Percentiles rank a stretch among this genome's conserved stretches.
Conservation (phyloP, 2,113 vertebrate species). For the Mungos mungo region DNA sequence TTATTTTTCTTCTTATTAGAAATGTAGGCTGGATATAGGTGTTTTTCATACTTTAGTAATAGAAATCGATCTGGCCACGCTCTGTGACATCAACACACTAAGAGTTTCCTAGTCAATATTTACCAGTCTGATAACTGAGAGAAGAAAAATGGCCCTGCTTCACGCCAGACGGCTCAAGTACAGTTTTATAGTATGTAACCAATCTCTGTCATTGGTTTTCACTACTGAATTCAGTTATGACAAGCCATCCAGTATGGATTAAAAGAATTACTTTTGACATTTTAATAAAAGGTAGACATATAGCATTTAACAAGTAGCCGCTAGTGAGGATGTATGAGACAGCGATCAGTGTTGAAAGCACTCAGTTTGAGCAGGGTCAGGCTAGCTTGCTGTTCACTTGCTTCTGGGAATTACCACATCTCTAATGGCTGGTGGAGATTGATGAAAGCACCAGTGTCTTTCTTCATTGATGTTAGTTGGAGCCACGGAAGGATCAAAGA, state of each 20-base stretch:
- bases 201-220: conserved; percentile 50
- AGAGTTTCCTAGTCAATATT: conserved; percentile 56
- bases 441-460: neutral
- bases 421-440: neutral
- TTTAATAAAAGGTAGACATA: conserved; percentile 66
- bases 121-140: conserved; percentile 40
- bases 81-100: neutral
- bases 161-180: conserved; percentile 27
- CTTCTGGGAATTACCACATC: neutral
- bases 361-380: neutral
- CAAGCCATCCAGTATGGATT: conserved; percentile 57
- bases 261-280: conserved; percentile 63
- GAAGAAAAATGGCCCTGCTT: conserved; percentile 55
- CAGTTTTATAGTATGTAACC: neutral
- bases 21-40: neutral
- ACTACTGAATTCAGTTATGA: conserved; percentile 59
- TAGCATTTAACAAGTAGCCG: conserved; percentile 37
- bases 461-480: neutral
- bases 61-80: neutral
- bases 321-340: neutral
- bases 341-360: conserved; percentile 8
- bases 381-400: neutral
- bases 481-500: neutral
- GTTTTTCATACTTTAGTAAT: conserved; percentile 53
- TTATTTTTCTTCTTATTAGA: conserved; percentile 45